Evolutionary conservation across 2,113 vertebrate species (phyloP), one percentile per base, ranked within the genome.

Genomic region (Cathartes aura): DNA sequence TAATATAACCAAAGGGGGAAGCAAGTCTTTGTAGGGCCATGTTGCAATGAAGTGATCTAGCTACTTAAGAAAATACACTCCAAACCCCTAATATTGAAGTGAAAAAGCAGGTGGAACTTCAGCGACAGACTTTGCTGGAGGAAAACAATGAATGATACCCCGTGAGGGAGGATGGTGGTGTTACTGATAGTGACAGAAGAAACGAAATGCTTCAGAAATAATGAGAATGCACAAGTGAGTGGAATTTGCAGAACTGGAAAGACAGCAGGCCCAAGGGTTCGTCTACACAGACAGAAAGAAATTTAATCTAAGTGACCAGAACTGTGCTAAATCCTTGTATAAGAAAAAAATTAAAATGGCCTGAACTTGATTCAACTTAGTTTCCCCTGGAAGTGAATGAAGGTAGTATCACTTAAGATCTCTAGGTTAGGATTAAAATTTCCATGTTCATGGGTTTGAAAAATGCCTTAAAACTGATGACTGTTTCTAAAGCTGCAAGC

Each of bases 61-160:
- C 11, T 66, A 52, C 73, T 86, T 75, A 81, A 64, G 58, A 75
- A 86, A 48, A 76, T 15, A 72, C 4, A 92, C 5, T 53, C 36
- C 48, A 68, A 64, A 18, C 0, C 9, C 9, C 34, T 68, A 58
- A 55, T 81, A 91, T 0, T 12, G 12, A 82, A 84, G 50, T 0
- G 0, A 67, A 89, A 84, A 81, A 60, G 22, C 6, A 58, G 11
- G 17, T 55, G 17, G n/a, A 84, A 55, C 42, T 89, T 81, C 40
- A 74, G 15, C 87, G 26, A 75, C 12, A 63, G 75, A 40, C 21
- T 76, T 52, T 76, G 36, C 63, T 58, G 19, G 16, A 83, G 15
- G 8, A 40, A 90, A 70, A 52, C 13, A 66, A 38, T 9, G 11
- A 70, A 42, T 32, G 23, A 47, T 24, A 34, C 7, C 32, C 20